Percentiles rank a stretch among this genome's conserved stretches.
phyloP scores from a whole-genome alignment of 2,888 invertebrate species.

The Lasioglossum oenotherae region DNA sequence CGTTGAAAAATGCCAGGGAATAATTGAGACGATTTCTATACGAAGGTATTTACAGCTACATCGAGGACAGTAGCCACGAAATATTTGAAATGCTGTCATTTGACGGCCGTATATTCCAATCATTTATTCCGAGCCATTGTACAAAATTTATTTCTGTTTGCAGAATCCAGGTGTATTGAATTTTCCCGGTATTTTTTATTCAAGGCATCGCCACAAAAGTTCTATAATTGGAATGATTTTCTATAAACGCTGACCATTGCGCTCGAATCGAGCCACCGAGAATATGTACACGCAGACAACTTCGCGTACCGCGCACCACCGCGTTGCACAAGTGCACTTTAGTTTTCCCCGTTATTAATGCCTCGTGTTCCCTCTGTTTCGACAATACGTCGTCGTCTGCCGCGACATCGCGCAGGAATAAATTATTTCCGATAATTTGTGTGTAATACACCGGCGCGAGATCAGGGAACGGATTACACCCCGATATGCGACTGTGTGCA shows the following conservation, averaged over 20 bases:
- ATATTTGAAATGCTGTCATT: neutral
- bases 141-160: neutral
- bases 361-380: neutral
- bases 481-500: neutral
- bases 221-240: neutral
- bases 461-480: neutral
- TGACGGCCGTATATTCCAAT: neutral
- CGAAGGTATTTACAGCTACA: neutral
- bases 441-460: neutral
- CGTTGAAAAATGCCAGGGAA: neutral
- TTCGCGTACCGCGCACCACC: neutral
- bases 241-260: neutral
- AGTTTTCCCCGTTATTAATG: conserved; percentile 24
- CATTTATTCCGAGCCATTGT: neutral
- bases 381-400: neutral
- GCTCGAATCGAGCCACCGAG: neutral
- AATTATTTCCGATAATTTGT: conserved; percentile 7
- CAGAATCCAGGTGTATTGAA: neutral
- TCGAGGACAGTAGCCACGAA: neutral
- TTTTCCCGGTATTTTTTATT: neutral
- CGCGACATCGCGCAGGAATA: neutral
- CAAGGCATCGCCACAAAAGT: neutral
- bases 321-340: conserved; percentile 26
- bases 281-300: neutral
- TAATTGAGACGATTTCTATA: neutral